Evolutionary conservation across 2,888 invertebrate genomes (phyloP).

Genomic region (Amphipyra tragopoginis): DNA sequence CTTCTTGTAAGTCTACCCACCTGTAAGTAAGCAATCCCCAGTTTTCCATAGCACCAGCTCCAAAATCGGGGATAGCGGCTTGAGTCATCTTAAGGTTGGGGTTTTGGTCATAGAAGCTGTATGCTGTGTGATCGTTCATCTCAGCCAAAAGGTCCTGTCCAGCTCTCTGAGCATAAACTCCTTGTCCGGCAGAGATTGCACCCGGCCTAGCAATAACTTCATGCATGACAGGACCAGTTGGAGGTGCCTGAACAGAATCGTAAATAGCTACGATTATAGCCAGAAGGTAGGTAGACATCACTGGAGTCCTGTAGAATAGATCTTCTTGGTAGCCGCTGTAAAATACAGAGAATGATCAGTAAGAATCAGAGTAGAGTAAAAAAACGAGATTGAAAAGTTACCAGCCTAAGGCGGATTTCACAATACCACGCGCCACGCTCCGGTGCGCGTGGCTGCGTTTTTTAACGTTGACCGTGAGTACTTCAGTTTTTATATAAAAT

Average conservation of each 20-base stretch:
- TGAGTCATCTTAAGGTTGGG: conserved; percentile 90
- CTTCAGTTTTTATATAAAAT: too few relatives aligned
- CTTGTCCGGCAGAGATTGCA: conserved; percentile 76
- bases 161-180: conserved; percentile 78
- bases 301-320: conserved; percentile 78
- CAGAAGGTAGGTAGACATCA: conserved; percentile 92
- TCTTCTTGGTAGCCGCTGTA: conserved; percentile 76
- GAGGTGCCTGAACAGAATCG: conserved; percentile 52
- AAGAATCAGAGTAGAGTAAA: background rate
- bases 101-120: conserved; percentile 85
- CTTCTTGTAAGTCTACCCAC: background rate
- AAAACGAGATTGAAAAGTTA: background rate
- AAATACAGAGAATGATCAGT: conserved; percentile 15
- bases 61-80: conserved; percentile 94
- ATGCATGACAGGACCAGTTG: conserved; percentile 60
- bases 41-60: conserved; percentile 95
- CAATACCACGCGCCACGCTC: too few relatives aligned
- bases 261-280: conserved; percentile 93
- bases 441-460: too few relatives aligned
- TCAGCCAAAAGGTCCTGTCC: conserved; percentile 81
- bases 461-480: too few relatives aligned
- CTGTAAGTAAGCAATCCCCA: conserved; percentile 94
- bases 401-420: too few relatives aligned
- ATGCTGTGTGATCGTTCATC: conserved; percentile 90
- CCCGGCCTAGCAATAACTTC: conserved; percentile 85